These are phyloP conservation scores for Drosophila takahashii DNA, from an alignment of 1,140 invertebrate species.

Conservation along the genomic window DNA sequence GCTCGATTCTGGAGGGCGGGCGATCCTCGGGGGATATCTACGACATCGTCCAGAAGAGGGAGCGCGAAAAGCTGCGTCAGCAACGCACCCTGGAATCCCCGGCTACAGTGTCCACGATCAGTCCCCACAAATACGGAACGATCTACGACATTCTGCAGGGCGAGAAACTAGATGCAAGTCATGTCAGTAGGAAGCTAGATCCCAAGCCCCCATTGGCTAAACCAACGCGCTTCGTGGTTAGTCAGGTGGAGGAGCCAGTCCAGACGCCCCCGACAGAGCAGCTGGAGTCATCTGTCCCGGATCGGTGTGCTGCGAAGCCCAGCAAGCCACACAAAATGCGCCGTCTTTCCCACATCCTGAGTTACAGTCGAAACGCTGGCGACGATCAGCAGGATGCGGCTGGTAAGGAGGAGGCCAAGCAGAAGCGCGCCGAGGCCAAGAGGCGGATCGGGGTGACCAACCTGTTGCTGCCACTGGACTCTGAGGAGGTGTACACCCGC, in stretches of 20 bases:
- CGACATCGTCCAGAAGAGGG: constrained; percentile 70
- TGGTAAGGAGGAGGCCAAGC: constrained; percentile 35
- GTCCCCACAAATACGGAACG: constrained; percentile 74
- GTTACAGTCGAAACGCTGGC: constrained; percentile 53
- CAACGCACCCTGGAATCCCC: neutral
- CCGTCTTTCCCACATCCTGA: constrained; percentile 81
- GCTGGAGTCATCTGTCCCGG: constrained; percentile 6
- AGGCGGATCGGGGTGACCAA: constrained; percentile 71
- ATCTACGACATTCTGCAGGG: constrained; percentile 84
- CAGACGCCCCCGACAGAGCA: constrained; percentile 2
- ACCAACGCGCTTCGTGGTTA: constrained; percentile 75
- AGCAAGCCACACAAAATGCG: constrained; percentile 78
- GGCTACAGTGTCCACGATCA: neutral
- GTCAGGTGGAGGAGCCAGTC: constrained; percentile 72
- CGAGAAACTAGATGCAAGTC: constrained; percentile 64
- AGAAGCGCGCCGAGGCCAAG: constrained; percentile 65
- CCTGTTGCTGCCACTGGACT: constrained; percentile 77
- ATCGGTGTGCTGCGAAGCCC: constrained; percentile 16
- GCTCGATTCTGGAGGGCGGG: constrained; percentile 65
- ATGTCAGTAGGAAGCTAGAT: constrained; percentile 4
- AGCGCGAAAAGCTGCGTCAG: constrained; percentile 44
- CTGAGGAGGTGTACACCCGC: constrained; percentile 79
- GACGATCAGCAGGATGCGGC: constrained; percentile 20
- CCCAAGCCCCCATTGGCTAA: constrained; percentile 35
- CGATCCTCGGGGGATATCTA: constrained; percentile 61